Evolutionary conservation across 2,113 vertebrate genomes (phyloP).

Genomic region (Ageneiosus marmoratus): DNA sequence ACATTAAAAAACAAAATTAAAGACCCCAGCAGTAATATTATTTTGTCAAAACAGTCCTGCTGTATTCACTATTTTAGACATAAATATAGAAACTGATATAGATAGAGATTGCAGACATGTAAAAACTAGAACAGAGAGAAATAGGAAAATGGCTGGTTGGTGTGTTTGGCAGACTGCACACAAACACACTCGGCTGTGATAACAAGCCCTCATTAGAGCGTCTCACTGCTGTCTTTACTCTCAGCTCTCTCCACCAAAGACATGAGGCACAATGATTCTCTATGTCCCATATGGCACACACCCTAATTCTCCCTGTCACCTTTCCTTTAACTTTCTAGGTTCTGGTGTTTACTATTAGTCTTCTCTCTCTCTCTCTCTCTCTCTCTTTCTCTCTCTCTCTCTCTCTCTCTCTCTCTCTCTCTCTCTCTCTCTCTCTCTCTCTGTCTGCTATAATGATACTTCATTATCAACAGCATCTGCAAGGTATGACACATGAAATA

Average conservation of each 20-base stretch:
- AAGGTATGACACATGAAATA: constrained; percentile 29
- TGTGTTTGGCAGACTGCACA: constrained; percentile 33
- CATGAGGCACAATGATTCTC: neutral
- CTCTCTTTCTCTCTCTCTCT: constrained; percentile 21
- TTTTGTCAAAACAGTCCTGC: neutral
- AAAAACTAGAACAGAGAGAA: constrained; percentile 9
- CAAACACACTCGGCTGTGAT: constrained; percentile 35
- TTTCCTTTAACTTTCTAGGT: constrained; percentile 3
- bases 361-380: neutral
- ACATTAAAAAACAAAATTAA: neutral
- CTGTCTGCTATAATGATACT: constrained; percentile 38
- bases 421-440: neutral
- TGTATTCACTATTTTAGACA: neutral
- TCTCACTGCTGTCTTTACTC: constrained; percentile 38
- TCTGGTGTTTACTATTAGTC: neutral
- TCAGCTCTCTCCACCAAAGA: constrained; percentile 33
- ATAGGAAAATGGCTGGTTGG: constrained; percentile 36
- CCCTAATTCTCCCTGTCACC: neutral
- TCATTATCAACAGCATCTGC: constrained; percentile 40
- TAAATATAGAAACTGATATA: neutral
- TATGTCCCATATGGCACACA: neutral
- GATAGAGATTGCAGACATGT: neutral
- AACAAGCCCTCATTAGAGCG: constrained; percentile 56
- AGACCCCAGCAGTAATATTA: neutral
- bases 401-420: constrained; percentile 15